Base-by-base conservation (phyloP, 2,797 vertebrate species). In the Argyrosomus regius region DNA sequence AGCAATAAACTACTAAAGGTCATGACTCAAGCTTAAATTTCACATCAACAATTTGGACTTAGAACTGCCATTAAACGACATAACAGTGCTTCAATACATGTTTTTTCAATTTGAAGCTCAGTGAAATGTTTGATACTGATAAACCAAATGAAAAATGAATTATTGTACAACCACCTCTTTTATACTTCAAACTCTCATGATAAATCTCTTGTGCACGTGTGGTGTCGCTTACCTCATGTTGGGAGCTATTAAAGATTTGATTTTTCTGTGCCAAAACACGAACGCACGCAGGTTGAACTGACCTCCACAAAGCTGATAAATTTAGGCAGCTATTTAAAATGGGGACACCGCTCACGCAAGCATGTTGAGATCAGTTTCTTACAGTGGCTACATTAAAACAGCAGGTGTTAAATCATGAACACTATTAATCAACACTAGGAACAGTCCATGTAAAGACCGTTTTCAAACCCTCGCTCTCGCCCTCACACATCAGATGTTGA, bases 341-440 rank as follows among this genome's bases (percentile, higher is more conserved):
- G 87, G 81, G 92, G 85, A 91, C 89, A 70, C 87, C 77, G 80
- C 94, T 94, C 95, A 94, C 82, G 91, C 95, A 95, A 87, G 91
- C 91, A 82, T 79, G 91, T 85, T 88, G 88, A 94, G 94, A 97
- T 97, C 96, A 91, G 94, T 96, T 97, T 96, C 96, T 95, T 94
- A 94, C 81, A 82, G 93, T 92, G 91, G 88, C 93, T 86, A 91
- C 92, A 94, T 94, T 95, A 94, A 95, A 94, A 93, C 88, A 96
- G 94, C 96, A 96, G 96, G 95, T 97, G 96, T 91, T 94, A 94
- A 95, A 96, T 96, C 92, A 94, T 94, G 93, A 88, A 80, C 65
- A 45, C 93, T 94, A 94, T 96, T 95, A 92, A 95, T 96, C 94
- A 96, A 85, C 75, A 78, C 53, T 72, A 75, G 31, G 14, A 87